phyloP scores from a whole-genome alignment of 2,888 invertebrate genomes.

The Aproaerema taeniolella region DNA sequence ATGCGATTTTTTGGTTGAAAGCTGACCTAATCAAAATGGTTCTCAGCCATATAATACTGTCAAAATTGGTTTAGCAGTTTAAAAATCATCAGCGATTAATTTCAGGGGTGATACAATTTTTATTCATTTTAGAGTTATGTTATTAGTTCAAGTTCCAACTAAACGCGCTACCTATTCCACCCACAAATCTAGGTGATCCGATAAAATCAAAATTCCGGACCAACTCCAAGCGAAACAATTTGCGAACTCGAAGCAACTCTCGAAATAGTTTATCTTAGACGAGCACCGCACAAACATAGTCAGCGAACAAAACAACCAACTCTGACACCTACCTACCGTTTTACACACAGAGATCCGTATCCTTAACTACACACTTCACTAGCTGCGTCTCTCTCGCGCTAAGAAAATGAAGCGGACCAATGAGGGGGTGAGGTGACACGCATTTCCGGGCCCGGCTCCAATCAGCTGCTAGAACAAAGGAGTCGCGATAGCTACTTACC shows the following conservation, averaged over 20 bases:
- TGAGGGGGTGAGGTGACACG: slow-evolving; percentile 77
- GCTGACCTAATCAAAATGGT: no score
- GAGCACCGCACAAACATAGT: slow-evolving; percentile 52
- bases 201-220: slow-evolving; percentile 50
- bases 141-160: no score
- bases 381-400: slow-evolving; percentile 73
- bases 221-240: slow-evolving; percentile 55
- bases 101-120: no score
- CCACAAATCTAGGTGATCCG: slow-evolving; percentile 27
- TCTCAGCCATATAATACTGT: no score
- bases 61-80: no score
- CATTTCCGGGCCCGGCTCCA: slow-evolving; percentile 77
- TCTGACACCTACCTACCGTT: slow-evolving; percentile 65
- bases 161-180: no score
- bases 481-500: slow-evolving; percentile 73
- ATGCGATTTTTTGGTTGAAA: no score
- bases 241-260: slow-evolving; percentile 49
- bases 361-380: slow-evolving; percentile 69
- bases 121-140: no score
- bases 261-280: slow-evolving; percentile 67
- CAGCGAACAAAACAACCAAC: slow-evolving; percentile 54
- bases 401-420: slow-evolving; percentile 78
- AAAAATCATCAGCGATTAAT: no score
- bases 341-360: slow-evolving; percentile 64
- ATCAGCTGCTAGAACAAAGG: slow-evolving; percentile 79